Base-by-base conservation (phyloP, 2,113 vertebrate species). In the Poeciliopsis retropinna region DNA sequence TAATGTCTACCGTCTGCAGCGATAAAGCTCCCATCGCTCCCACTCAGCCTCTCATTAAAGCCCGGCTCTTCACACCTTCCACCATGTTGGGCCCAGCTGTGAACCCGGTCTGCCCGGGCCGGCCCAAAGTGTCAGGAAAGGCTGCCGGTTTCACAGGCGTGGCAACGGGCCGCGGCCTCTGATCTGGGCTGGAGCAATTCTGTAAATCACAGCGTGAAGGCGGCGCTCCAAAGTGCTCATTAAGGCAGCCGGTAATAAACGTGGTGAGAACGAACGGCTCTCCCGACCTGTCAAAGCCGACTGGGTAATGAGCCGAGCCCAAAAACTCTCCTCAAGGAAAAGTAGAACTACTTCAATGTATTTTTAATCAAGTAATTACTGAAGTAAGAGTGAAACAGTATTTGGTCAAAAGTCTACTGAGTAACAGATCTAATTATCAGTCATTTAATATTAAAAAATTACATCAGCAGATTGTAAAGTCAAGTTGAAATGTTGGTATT, bases 81-180 rank as follows among this genome's bases (percentile, higher is more conserved):
- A 63, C 89, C 94, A 93, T 92, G 91, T 91, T 93, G 92, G 76
- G 70, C 80, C 87, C 90, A 93, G 94, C 93, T 94, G 91, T 84
- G 83, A 80, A 78, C 84, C 81, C 62, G 22, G 29, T 19, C 79
- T 86, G 82, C 78, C 82, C 78, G 34, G 41, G 68, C 85, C 68
- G 25, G 80, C 75, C 84, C 64, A 25, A 68, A 81, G 84, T 90
- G 88, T 91, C 87, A 90, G 86, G 85, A 90, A 92, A 89, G 81
- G 73, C 90, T 89, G 85, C 70, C 72, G 82, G 88, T 85, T 84
- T 86, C 88, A 84, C 75, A 82, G 81, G 79, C 76, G 47, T 66
- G 51, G 5, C 70, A 63, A 66, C 81, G 47, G 75, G 73, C 83
- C 86, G 11, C 27, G 68, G 73, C 73, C 89, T 95, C 91, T 94